Base-by-base conservation (phyloP, 2,888 invertebrate genomes). In the Andricus quercusramuli region DNA sequence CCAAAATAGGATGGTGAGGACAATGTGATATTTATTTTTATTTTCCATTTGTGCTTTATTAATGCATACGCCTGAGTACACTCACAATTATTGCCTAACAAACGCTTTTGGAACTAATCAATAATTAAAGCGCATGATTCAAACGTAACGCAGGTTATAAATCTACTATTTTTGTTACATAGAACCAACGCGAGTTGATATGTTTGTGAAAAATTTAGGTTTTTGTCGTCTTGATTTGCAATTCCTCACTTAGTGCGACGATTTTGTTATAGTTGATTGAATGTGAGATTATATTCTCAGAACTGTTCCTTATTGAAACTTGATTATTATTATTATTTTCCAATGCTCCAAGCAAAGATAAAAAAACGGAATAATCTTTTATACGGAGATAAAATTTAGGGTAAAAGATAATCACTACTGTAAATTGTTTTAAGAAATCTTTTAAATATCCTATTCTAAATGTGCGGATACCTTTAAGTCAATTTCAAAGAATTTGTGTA, bases 11-110 rank as follows among this genome's bases (percentile, higher is more conserved):
- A 44, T 59, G 74, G 78, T 83, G 81, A 85, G 80, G 82, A 81
- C 80, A 85, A 85, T 88, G 89, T 89, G 89, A 89, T 89, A 89
- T 85, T 87, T 87, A 89, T 88, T 74, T 59, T 88, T 88, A 85
- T 84, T 85, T 84, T 82, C 84, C 84, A 83, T 81, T 86, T 85
- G 68, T 82, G 83, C 79, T 84, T 88, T 83, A 74, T 74, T 78
- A 82, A 64, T 66, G 78, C 77, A 77, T 83, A 70, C 77, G 80
- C 82, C 79, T 78, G 68, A 56, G 29, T 67, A 82, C 41, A 80
- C 79, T 80, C 62, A 70, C 74, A 51, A 47, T 62, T 74, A 79
- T 82, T 79, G 84, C 82, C 84, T 84, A 84, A 78, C 56, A 77
- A 47, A 74, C 32, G 32, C 56, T 74, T 59, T 64, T 37, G 13